Evolutionary conservation across 2,113 vertebrate species (phyloP), one percentile per base, ranked within the genome.

Genomic region (Ailuropoda melanoleuca): DNA sequence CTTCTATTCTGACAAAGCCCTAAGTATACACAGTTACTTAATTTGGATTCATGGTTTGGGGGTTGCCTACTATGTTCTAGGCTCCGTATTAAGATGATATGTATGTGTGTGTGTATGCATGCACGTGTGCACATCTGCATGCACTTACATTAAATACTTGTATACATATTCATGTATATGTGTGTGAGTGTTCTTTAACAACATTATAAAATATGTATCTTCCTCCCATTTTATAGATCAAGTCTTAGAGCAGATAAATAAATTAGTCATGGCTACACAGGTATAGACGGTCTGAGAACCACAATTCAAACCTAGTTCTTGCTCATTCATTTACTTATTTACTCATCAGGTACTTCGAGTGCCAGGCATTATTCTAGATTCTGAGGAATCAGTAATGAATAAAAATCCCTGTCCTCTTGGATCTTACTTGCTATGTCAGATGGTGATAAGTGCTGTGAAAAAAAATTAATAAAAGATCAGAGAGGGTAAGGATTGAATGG

Each of bases 251-350:
- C 18, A 70, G 53, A 43, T 74, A 72, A 72, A n/a, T 50, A 31
- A 15, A 74, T 53, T 81, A 31, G 12, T 82, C 50, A 21, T 88
- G 50, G 26, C n/a, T 68, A 55, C 31, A 70, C 48, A 84, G 48
- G 21, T 1, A 68, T 18, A 77, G 21, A 53, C 17, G 88, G 31
- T 56, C 43, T 84, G 56, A 96, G 43, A 95, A 84, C 43, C 21
- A 88, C 66, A 83, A 70, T 84, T 78, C 89, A 92, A 56, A 88
- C 26, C n/a, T 60, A 70, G 29, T 77, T 60, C 68, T 95, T 92
- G 48, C 64, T 48, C 37, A 60, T 26, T 84, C 34, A 43, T 72
- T 66, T 75, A 19, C 24, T 80, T 48, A 50, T 50, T 90, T 75
- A 19, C 26, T 80, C 64, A 50, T 50, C 70, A n/a, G 64, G 5